phyloP scores from a whole-genome alignment of 2,797 vertebrate species.

The Coracias cyanogaster region DNA sequence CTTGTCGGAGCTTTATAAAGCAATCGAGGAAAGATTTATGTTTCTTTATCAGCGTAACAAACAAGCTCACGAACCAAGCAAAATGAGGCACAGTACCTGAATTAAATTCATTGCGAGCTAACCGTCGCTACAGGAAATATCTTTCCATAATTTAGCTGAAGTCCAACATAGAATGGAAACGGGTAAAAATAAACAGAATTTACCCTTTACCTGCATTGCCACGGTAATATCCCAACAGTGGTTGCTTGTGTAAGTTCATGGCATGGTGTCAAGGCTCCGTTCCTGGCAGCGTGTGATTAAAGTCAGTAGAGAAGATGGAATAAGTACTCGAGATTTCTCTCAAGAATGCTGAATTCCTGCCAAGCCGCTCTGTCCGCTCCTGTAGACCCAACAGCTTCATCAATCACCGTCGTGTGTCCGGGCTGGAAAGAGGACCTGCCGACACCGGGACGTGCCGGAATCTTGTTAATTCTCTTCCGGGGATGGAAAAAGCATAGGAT shows the following conservation, averaged over 20 bases:
- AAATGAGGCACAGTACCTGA: too few species aligned
- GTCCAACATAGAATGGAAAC: slow-evolving; percentile 59
- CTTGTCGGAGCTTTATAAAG: not conserved
- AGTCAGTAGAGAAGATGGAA: slow-evolving; percentile 81
- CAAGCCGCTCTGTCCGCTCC: slow-evolving; percentile 80
- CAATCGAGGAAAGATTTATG: not conserved
- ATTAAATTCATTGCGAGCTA: not conserved
- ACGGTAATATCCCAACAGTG: slow-evolving; percentile 76
- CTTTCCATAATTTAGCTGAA: slow-evolving; percentile 65
- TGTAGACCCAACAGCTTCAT: slow-evolving; percentile 76
- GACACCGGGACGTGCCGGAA: slow-evolving; percentile 74
- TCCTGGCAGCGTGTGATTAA: slow-evolving; percentile 87
- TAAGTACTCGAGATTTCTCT: slow-evolving; percentile 87
- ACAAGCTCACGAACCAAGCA: not conserved
- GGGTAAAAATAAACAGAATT: slow-evolving; percentile 70
- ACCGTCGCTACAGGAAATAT: slow-evolving; percentile 51
- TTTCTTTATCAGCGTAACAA: slow-evolving; percentile 23
- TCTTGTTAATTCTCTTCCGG: slow-evolving; percentile 77
- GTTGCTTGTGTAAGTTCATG: slow-evolving; percentile 80
- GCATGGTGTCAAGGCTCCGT: slow-evolving; percentile 81
- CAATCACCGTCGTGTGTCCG: slow-evolving; percentile 79
- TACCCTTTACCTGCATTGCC: slow-evolving; percentile 67
- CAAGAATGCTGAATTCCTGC: slow-evolving; percentile 81
- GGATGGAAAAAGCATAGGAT: slow-evolving; percentile 67
- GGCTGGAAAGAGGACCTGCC: slow-evolving; percentile 73